A percentile compares a stretch with the other conserved stretches of the same genome.
These are phyloP conservation scores for Pedionomus torquatus DNA, from an alignment of 2,113 vertebrate species.

Conservation along the genomic window DNA sequence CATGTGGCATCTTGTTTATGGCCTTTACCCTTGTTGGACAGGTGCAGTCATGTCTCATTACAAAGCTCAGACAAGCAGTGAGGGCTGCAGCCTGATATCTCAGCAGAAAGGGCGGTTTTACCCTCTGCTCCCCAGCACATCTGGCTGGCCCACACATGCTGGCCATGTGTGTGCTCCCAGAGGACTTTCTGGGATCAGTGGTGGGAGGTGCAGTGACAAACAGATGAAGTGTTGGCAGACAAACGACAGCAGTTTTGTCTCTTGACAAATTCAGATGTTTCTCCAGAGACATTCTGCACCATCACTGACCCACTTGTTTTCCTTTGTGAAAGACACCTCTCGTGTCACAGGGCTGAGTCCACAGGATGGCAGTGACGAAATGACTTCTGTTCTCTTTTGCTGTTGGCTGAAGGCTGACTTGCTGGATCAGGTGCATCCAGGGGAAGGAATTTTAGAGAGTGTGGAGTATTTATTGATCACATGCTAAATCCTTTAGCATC, in stretches of 20 bases:
- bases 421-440: neutral
- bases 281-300: neutral
- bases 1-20: neutral
- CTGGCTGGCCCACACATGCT: fast-evolving
- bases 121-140: fast-evolving
- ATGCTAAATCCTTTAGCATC: neutral
- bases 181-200: neutral
- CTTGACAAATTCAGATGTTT: neutral
- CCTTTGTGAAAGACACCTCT: neutral
- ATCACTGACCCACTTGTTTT: neutral
- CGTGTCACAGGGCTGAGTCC: neutral
- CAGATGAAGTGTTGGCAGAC: neutral
- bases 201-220: neutral
- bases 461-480: neutral
- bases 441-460: neutral
- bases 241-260: neutral
- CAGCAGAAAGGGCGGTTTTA: neutral
- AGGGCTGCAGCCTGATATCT: neutral
- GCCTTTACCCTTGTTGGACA: neutral
- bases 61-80: neutral
- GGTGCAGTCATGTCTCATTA: neutral
- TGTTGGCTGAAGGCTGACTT: neutral
- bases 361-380: neutral
- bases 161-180: fast-evolving
- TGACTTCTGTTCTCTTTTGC: neutral